Percentiles rank a stretch among this genome's conserved stretches.
Evolutionary conservation across 2,797 vertebrate species (phyloP).

Genomic region (Masticophis lateralis): DNA sequence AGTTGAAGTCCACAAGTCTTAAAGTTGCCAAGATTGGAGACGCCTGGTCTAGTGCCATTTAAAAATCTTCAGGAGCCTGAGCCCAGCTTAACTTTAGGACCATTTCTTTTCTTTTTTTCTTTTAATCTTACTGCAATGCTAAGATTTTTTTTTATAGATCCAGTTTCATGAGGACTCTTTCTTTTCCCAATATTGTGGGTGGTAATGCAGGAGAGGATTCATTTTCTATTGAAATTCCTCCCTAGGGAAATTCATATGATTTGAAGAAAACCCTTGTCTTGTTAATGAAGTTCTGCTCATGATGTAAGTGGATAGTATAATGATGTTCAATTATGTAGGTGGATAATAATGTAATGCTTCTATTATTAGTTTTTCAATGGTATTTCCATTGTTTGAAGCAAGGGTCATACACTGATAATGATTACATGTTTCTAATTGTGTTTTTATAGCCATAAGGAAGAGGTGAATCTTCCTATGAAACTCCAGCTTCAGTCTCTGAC

Average conservation of each 20-base stretch:
- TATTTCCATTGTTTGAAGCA: neutral
- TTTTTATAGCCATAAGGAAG: neutral
- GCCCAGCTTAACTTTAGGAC: neutral
- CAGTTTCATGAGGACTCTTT: neutral
- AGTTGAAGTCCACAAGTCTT: too few relatives aligned
- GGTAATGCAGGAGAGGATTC: neutral
- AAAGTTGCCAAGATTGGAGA: too few relatives aligned
- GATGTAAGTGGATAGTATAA: neutral
- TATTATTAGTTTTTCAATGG: neutral
- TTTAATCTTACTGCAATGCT: neutral
- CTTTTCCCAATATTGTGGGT: neutral
- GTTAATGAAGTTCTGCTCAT: neutral
- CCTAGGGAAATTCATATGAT: neutral
- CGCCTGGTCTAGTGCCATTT: neutral
- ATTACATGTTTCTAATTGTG: neutral
- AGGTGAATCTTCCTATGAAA: neutral
- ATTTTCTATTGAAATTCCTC: neutral
- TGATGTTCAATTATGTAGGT: neutral
- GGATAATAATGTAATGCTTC: neutral
- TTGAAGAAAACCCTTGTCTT: neutral
- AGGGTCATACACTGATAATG: neutral
- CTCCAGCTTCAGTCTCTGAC: neutral
- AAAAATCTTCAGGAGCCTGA: neutral
- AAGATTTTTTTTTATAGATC: neutral
- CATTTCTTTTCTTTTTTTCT: neutral